Conservation (phyloP, 2,797 vertebrate species). For the Myiothlypis coronata region DNA sequence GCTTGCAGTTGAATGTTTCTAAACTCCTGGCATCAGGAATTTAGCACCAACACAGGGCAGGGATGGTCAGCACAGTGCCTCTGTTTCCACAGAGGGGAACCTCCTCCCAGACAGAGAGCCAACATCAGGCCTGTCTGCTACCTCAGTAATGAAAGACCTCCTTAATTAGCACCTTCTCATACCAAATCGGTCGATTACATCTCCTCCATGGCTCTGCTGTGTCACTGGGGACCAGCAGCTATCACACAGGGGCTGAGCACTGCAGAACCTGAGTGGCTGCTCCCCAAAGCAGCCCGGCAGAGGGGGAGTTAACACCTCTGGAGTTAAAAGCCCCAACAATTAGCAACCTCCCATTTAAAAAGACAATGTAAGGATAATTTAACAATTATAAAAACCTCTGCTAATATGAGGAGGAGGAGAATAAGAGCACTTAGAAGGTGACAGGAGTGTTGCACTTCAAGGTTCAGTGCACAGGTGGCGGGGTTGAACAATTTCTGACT, state of each 20-base stretch:
- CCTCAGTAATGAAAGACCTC: neutral
- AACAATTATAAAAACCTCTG: neutral
- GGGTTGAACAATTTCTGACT: neutral
- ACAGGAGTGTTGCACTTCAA: neutral
- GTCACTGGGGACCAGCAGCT: neutral
- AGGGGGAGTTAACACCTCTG: neutral
- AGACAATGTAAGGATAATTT: neutral
- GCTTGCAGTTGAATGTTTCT: neutral
- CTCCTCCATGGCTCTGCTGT: neutral
- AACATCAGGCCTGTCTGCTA: neutral
- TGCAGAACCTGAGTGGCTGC: neutral
- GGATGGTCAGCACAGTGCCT: rapidly evolving
- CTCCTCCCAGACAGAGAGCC: rapidly evolving
- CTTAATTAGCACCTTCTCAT: neutral
- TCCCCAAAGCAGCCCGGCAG: neutral
- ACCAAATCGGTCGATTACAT: neutral
- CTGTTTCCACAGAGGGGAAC: neutral
- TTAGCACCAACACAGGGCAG: neutral
- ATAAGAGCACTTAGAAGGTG: constrained; percentile 46
- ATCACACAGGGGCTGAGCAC: neutral
- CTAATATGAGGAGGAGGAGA: neutral
- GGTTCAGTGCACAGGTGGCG: neutral
- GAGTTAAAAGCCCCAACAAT: neutral
- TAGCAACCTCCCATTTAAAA: neutral
- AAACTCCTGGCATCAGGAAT: neutral